phyloP scores from a whole-genome alignment of 2,797 vertebrate genomes.

The Ibycter americanus region DNA sequence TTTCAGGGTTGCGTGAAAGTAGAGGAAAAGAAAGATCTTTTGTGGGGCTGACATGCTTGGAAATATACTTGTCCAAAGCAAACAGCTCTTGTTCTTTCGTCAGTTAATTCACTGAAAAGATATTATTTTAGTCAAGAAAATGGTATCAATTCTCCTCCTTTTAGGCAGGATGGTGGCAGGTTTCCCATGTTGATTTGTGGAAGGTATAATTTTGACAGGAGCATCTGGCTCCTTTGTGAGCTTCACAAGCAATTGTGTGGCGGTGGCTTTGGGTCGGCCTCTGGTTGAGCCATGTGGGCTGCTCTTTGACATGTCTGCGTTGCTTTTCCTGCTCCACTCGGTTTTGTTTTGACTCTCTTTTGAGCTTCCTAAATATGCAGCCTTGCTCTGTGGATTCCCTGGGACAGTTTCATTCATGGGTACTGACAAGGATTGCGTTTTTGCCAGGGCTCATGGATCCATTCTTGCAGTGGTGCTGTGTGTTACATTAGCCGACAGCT shows the following conservation, averaged over 20 bases:
- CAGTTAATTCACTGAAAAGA: conserved; percentile 59
- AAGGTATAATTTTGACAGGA: conserved; percentile 64
- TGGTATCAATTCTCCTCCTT: conserved; percentile 28
- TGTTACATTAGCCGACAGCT: conserved; percentile 47
- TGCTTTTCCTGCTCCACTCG: conserved; percentile 41
- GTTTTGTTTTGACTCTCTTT: conserved; percentile 65
- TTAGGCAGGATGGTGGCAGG: conserved; percentile 39
- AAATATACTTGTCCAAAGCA: conserved; percentile 58
- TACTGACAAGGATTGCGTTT: conserved; percentile 35
- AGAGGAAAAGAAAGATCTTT: conserved; percentile 50
- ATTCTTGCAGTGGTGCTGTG: conserved; percentile 36
- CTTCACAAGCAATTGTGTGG: conserved; percentile 54
- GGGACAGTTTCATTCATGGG: conserved; percentile 61
- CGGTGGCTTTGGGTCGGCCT: conserved; percentile 45
- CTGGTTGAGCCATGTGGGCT: conserved; percentile 64
- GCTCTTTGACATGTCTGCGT: conserved; percentile 42
- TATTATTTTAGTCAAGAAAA: conserved; percentile 58
- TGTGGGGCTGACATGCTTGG: conserved; percentile 45
- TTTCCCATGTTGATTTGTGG: conserved; percentile 63
- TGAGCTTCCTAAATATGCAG: conserved; percentile 59
- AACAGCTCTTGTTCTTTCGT: conserved; percentile 48
- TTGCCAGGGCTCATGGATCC: conserved; percentile 20
- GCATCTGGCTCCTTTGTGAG: conserved; percentile 71
- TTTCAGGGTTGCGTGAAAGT: conserved; percentile 45
- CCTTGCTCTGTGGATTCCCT: conserved; percentile 31